Evolutionary conservation across 2,113 vertebrate species (phyloP).

Genomic region (Polypterus bichir): DNA sequence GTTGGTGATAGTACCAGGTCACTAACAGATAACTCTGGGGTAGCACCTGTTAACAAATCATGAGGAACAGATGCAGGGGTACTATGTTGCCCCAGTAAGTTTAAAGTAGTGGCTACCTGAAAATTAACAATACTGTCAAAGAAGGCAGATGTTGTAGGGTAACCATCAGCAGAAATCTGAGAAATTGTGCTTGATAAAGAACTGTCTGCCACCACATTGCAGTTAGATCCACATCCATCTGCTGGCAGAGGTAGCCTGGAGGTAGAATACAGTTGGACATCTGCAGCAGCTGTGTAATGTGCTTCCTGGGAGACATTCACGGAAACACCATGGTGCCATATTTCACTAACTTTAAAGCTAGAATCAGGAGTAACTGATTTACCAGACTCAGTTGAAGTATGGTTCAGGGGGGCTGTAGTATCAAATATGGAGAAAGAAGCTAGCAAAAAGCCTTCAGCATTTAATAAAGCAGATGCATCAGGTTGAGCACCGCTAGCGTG

Average conservation of each 20-base stretch:
- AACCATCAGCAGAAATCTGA: neutral
- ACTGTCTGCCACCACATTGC: no score
- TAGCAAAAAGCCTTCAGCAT: conserved; percentile 42
- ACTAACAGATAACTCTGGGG: conserved; percentile 30
- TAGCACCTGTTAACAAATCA: conserved; percentile 24
- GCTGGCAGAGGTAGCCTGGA: neutral
- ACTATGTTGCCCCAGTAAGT: neutral
- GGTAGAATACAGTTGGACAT: neutral
- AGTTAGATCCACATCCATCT: no score
- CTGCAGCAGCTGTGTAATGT: neutral
- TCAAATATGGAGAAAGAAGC: conserved; percentile 42
- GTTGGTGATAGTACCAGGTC: conserved; percentile 25
- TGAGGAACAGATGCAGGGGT: conserved; percentile 23
- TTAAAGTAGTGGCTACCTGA: neutral
- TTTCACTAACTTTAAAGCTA: conserved; percentile 33
- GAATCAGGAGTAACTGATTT: conserved; percentile 40
- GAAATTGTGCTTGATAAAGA: no score
- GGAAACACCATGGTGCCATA: neutral
- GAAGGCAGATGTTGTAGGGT: neutral
- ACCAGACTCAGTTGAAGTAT: conserved; percentile 31
- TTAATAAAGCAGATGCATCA: conserved; percentile 43
- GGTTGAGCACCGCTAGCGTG: conserved; percentile 20
- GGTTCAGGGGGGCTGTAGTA: conserved; percentile 37
- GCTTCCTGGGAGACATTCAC: neutral
- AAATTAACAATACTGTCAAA: neutral